Evolutionary conservation across 35 echinoderm and acorn worm species (phyloP), one percentile per base, ranked within the genome.

Genomic region (Lytechinus variegatus): DNA sequence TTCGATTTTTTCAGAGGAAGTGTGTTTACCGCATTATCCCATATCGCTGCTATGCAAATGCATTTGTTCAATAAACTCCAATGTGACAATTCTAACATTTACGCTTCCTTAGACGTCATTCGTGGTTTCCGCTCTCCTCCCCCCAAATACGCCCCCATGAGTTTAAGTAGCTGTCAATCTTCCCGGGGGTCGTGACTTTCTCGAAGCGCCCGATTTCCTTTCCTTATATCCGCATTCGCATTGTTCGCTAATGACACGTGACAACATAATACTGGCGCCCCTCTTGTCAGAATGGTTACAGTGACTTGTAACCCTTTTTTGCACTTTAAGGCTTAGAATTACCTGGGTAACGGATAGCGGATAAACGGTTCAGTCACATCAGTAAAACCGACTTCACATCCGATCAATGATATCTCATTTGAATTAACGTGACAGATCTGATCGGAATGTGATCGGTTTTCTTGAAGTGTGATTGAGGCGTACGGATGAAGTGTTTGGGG

Each of bases 131-230:
- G 88, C 88, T 90, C 52, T 24, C 66, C 66, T 90, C 11, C 88
- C 88, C 87, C 27, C 88, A 44, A 90, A 90, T 44, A 54, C 88
- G 88, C 88, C 88, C 88, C 88, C 88, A 52, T 52, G 88, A 90
- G 88, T 12, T 9, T 90, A 90, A 90, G 88, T 44, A 90, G 27
- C 88, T 90, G 88, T 33, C 88, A 90, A 52, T 90, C 88, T 90
- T 33, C 27, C 3, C 66, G 8, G 66, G 66, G 66, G 66, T 79
- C 66, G 66, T 79, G 66, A 79, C 66, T 79, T 79, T 79, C 66
- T n/a, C 66, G 66, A 79, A 79, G 66, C 66, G 21, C 66, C 66
- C 4, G 16, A 16, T 79, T 79, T n/a, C 66, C 66, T 79, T 79
- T 19, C 19, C 19, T 24, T 7, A 79, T 79, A 16, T 79, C 33